These are phyloP conservation scores for Perca schrenkii DNA, from an alignment of 2,113 vertebrate genomes.

Conservation along the genomic window DNA sequence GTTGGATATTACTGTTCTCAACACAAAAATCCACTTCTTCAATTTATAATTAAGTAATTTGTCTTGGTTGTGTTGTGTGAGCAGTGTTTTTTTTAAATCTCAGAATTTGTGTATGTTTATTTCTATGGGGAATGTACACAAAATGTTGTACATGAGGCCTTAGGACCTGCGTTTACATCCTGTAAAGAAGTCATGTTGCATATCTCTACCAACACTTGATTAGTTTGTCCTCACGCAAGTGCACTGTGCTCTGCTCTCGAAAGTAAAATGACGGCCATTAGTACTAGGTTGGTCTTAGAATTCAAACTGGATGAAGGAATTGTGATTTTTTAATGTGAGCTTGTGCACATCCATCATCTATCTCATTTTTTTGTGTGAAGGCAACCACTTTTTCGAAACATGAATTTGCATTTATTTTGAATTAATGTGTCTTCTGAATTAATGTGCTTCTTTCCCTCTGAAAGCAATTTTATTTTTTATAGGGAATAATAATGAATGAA, in stretches of 20 bases:
- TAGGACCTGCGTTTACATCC: slow-evolving; percentile 26
- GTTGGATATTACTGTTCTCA: slow-evolving; percentile 3
- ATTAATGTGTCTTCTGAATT: slow-evolving; percentile 56
- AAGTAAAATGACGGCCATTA: slow-evolving; percentile 3
- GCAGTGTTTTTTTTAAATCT: slow-evolving; percentile 12
- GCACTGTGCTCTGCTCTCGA: slow-evolving; percentile 11
- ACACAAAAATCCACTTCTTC: neutral
- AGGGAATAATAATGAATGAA: slow-evolving; percentile 36
- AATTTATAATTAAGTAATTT: neutral
- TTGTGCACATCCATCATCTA: slow-evolving; percentile 11
- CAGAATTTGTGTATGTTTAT: neutral
- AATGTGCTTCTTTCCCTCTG: slow-evolving; percentile 42
- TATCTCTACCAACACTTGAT: neutral
- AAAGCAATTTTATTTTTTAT: slow-evolving; percentile 48
- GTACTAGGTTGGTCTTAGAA: slow-evolving; percentile 12
- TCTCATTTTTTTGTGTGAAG: neutral
- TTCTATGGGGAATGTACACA: neutral
- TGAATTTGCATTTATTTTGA: slow-evolving; percentile 68
- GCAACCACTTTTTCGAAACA: slow-evolving; percentile 52
- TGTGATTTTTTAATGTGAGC: slow-evolving; percentile 27
- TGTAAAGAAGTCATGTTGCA: slow-evolving; percentile 19
- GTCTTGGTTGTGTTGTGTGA: neutral
- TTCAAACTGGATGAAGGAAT: slow-evolving; percentile 45
- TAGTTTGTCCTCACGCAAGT: neutral
- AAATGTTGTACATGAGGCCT: slow-evolving; percentile 6